Evolutionary conservation across 2,113 vertebrate species (phyloP).

Genomic region (Furnarius figulus): DNA sequence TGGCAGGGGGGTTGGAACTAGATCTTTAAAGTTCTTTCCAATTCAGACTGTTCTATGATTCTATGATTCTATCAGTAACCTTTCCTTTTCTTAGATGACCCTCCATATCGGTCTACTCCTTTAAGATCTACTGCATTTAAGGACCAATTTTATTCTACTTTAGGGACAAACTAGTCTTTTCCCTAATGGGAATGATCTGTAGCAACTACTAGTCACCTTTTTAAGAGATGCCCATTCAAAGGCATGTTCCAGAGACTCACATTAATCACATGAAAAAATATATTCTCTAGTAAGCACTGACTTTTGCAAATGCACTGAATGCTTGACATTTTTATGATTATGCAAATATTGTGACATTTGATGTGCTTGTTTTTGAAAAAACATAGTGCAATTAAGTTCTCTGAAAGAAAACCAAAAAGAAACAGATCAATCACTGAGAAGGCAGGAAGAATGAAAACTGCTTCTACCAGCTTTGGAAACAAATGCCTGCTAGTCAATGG

Average conservation of each 20-base stretch:
- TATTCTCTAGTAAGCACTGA: background rate
- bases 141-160: background rate
- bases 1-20: background rate
- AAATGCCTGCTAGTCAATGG: background rate
- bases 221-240: background rate
- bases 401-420: constrained; percentile 22
- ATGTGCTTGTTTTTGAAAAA: constrained; percentile 20
- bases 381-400: constrained; percentile 11
- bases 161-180: background rate
- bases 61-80: background rate
- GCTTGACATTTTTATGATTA: constrained; percentile 37
- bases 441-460: constrained; percentile 19
- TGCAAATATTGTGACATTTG: constrained; percentile 31
- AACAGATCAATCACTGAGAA: constrained; percentile 52
- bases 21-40: background rate
- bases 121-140: background rate
- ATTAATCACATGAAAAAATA: background rate
- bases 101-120: background rate
- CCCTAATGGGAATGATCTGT: background rate
- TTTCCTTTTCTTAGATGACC: background rate
- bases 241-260: background rate
- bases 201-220: background rate
- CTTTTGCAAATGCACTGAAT: background rate
- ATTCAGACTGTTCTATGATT: background rate
- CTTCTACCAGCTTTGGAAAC: constrained; percentile 20